Base-by-base conservation (phyloP, 2,888 invertebrate species). In the Aquatica leii region DNA sequence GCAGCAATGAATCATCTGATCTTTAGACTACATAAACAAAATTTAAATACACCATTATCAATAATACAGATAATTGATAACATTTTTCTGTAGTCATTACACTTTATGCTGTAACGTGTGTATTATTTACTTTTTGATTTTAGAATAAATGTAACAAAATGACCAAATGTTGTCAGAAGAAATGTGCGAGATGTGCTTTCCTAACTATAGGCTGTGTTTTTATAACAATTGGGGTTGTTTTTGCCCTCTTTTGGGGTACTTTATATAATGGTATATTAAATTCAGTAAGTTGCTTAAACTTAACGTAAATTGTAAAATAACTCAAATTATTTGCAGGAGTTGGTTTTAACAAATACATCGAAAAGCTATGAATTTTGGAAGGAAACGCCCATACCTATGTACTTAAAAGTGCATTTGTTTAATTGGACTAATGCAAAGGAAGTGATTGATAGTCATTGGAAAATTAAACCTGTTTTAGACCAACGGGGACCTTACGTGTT, bases 401-500 rank as follows among this genome's bases (percentile, higher is more conserved):
- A 46, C 9, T 18, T 46, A 18, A 46, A 46, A 11, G n/a, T 46
- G 4, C 18, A 46, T 18, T 18, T 46, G 46, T 46, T 46, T n/a
- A 46, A 46, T 46, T 46, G 46, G 46, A 46, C 46, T 1, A 46
- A 46, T 20, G 17, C 20, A 2, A 8, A 46, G 3, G 46, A 46
- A 18, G 46, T 46, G 9, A 18, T 46, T 1, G 8, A 20, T 18
- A 80, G 83, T 0, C 80, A 84, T 31, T 82, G 82, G 65, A 76
- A 76, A 1, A 80, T 83, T 0, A 87, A 87, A 64, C 86, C 92
- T 0, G 78, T 84, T 21, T 88, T 93, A 66, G 82, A 81, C 5
- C 87, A 93, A 81, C 77, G 86, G 69, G 92, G 92, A 0, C 92
- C 92, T 1, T 94, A 93, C 70, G 89, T 90, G 2, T 94, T 87